Percentiles rank a stretch among this genome's conserved stretches.
phyloP scores from a whole-genome alignment of 2,113 vertebrate genomes.

The Catagonus wagneri region DNA sequence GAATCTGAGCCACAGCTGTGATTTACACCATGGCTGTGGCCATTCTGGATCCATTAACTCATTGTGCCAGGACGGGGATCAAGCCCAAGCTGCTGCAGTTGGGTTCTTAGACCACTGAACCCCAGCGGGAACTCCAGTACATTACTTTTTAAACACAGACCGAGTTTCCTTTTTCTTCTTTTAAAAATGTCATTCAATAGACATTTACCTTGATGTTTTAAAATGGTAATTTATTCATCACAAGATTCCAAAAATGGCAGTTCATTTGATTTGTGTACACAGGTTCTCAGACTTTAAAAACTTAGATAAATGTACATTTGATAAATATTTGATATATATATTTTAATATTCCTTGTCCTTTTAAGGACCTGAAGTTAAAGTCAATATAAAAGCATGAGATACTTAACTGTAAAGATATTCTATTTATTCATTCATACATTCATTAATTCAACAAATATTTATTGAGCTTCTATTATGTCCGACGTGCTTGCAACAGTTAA shows the following conservation, averaged over 20 bases:
- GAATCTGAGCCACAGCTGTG: too few species aligned
- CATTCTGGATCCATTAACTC: too few species aligned
- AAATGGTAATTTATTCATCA: constrained; percentile 41
- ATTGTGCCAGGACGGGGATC: too few species aligned
- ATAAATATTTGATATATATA: not conserved
- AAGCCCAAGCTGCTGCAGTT: too few species aligned
- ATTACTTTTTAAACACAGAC: constrained; percentile 28
- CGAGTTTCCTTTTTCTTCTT: not conserved
- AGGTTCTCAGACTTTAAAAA: constrained; percentile 36
- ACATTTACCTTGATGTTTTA: constrained; percentile 28
- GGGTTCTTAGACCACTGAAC: not conserved
- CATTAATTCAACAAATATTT: not conserved
- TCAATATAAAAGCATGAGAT: not conserved
- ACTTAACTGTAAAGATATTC: not conserved
- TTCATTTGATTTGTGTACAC: constrained; percentile 23
- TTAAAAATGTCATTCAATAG: constrained; percentile 37
- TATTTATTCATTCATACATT: not conserved
- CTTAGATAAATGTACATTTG: constrained; percentile 22
- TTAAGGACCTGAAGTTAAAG: not conserved
- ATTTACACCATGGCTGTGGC: too few species aligned
- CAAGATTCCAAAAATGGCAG: constrained; percentile 12
- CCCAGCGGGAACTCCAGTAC: not conserved
- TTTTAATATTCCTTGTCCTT: not conserved
- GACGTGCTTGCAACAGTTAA: not conserved
- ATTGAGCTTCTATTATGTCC: not conserved